A percentile compares a stretch with the other conserved stretches of the same genome.
phyloP scores from a whole-genome alignment of 2,888 invertebrate genomes.

The Stegana nigrithorax region DNA sequence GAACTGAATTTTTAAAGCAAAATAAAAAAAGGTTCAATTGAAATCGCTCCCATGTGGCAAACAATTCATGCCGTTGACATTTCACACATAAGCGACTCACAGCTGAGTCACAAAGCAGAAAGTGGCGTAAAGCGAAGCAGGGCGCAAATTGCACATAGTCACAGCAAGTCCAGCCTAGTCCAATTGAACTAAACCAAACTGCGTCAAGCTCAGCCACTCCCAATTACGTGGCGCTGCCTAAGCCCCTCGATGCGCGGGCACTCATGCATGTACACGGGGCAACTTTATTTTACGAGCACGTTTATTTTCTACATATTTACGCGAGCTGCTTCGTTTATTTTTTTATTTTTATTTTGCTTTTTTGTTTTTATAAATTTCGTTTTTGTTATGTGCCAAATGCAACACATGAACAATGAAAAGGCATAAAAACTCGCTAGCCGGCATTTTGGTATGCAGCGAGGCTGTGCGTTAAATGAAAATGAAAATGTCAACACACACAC shows the following conservation, averaged over 20 bases:
- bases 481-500: background rate
- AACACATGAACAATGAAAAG: background rate
- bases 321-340: too few relatives aligned
- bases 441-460: background rate
- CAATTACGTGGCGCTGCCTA: too few relatives aligned
- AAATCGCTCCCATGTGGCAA: background rate
- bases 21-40: background rate
- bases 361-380: too few relatives aligned
- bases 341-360: background rate
- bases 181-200: background rate
- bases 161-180: too few relatives aligned
- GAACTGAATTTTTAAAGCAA: background rate
- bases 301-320: conserved; percentile 5
- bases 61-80: conserved; percentile 3
- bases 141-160: too few relatives aligned
- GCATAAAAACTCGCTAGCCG: background rate
- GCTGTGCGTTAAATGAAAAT: conserved; percentile 1
- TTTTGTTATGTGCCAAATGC: too few relatives aligned
- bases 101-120: background rate
- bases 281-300: background rate
- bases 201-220: background rate
- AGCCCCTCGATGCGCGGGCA: background rate
- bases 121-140: too few relatives aligned
- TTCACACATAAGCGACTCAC: background rate
- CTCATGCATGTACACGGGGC: background rate